Base-by-base conservation (phyloP, 2,113 vertebrate species). In the Trematocara nigrifrons region DNA sequence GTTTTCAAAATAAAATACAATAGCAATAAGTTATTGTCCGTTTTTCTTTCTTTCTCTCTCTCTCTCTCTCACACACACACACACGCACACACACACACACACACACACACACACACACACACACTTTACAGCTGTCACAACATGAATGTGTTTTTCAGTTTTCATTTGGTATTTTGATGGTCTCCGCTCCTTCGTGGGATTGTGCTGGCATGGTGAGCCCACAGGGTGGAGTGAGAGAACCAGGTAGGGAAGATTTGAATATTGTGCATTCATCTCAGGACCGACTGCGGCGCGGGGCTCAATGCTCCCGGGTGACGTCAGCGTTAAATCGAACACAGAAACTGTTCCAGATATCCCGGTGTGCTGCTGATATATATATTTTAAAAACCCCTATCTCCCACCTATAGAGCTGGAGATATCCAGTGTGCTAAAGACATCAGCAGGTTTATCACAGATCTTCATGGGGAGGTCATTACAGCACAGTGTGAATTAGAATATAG, bases 241-340 rank as follows among this genome's bases (percentile, higher is more conserved):
- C 94, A 95, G 94, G 94, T 95, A 94, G 86, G 79, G 85, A 38
- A 79, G 22, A 94, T 95, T 95, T 95, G 91, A 94, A 95, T 95
- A 96, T 97, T 97, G 96, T 96, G 96, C 93, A 97, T 97, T 97
- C 96, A 96, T 96, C 96, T 96, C 96, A 97, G 96, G 95, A 94
- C 89, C 86, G 93, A 96, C 96, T 97, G 96, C 96, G 94, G 96
- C 87, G 95, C 89, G 35, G 90, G 89, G 89, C 92, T 92, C 91
- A 80, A 80, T 74, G 85, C 91, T 95, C 90, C 81, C 61, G 42
- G 82, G 93, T 97, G 96, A 97, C 94, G 96, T 96, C 94, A 96
- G 88, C 83, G 7, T 88, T 87, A 88, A 86, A 92, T 89, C 77
- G 82, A 94, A 93, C 80, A 89, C 87, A 87, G 86, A 88, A 61